These are phyloP conservation scores for Erynnis tages DNA, from an alignment of 2,888 invertebrate species.

Conservation along the genomic window DNA sequence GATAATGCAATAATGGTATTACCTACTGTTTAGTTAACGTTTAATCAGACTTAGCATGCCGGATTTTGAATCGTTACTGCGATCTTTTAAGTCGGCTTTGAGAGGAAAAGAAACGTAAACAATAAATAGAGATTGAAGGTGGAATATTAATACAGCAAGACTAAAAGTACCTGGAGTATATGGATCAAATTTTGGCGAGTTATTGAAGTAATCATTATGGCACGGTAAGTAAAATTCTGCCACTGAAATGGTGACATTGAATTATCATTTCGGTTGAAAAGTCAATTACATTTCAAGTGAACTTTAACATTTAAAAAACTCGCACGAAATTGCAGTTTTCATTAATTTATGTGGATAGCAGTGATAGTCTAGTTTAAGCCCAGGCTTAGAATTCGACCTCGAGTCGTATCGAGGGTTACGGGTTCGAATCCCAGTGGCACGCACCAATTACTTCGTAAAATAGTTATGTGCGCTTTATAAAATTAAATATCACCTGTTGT, in stretches of 20 bases:
- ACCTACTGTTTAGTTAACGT: constrained; percentile 57
- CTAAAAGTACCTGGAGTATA: too few relatives aligned
- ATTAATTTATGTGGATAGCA: too few relatives aligned
- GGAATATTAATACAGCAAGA: too few relatives aligned
- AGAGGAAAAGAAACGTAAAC: not conserved
- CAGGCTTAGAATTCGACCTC: too few relatives aligned
- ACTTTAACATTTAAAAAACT: not conserved
- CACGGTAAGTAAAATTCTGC: not conserved
- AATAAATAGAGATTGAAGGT: not conserved
- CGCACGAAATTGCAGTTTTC: too few relatives aligned
- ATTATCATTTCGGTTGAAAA: constrained; percentile 4
- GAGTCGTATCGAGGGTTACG: too few relatives aligned
- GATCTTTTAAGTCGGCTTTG: constrained; percentile 7
- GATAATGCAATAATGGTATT: constrained; percentile 59
- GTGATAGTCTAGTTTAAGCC: too few relatives aligned
- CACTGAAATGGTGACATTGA: not conserved
- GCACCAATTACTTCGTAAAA: too few relatives aligned
- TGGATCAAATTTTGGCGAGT: too few relatives aligned
- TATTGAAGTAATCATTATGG: not conserved
- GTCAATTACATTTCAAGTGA: not conserved
- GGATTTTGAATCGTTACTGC: constrained; percentile 2
- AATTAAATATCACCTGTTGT: too few relatives aligned
- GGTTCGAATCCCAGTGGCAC: too few relatives aligned
- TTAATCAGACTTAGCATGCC: constrained; percentile 41
- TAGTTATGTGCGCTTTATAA: too few relatives aligned